Evolutionary conservation across 1,140 invertebrate species (phyloP).

Genomic region (Matsumurasca onukii): DNA sequence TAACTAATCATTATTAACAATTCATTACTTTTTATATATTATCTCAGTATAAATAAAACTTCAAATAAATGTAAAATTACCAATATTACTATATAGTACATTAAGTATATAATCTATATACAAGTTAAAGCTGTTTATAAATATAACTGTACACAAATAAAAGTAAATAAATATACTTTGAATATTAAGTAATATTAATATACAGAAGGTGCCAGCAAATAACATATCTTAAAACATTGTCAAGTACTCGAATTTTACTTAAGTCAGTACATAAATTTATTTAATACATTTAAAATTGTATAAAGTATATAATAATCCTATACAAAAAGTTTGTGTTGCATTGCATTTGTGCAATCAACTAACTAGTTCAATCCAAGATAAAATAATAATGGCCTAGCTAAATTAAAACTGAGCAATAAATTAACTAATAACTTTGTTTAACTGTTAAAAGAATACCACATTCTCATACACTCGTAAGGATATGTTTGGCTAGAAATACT

Average conservation of each 20-base stretch:
- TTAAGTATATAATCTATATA: slow-evolving; percentile 15
- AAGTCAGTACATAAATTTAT: not conserved
- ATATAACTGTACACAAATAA: too few relatives aligned
- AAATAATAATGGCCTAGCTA: too few relatives aligned
- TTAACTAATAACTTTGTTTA: too few relatives aligned
- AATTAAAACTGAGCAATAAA: too few relatives aligned
- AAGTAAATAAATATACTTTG: too few relatives aligned
- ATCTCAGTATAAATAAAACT: not conserved
- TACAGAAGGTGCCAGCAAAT: not conserved
- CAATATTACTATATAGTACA: slow-evolving; percentile 15
- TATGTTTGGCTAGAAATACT: too few relatives aligned
- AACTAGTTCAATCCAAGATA: too few relatives aligned
- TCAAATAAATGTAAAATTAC: too few relatives aligned
- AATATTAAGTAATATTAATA: too few relatives aligned
- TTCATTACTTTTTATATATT: not conserved
- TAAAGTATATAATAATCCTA: not conserved
- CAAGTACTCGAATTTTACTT: not conserved
- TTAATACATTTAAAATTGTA: not conserved
- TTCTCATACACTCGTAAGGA: too few relatives aligned
- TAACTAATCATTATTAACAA: not conserved
- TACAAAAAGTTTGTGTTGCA: not conserved
- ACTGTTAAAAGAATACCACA: too few relatives aligned
- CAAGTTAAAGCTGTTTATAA: slow-evolving; percentile 22
- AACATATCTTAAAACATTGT: not conserved
- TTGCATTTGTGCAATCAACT: too few relatives aligned